These are phyloP conservation scores for Stichopus chloronotus DNA, from an alignment of 35 echinoderm and acorn worm species.

Conservation along the genomic window DNA sequence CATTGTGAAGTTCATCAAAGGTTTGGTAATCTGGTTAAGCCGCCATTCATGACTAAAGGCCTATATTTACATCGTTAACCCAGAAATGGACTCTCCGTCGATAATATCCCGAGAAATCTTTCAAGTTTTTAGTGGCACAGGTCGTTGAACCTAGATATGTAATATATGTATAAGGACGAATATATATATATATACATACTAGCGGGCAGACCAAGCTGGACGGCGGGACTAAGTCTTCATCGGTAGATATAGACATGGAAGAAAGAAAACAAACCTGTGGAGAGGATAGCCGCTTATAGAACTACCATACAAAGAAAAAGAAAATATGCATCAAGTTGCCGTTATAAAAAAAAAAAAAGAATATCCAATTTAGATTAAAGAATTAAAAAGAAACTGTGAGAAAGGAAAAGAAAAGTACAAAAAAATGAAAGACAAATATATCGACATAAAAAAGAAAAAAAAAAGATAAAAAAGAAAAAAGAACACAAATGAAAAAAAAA, in stretches of 20 bases:
- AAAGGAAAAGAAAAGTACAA: background rate
- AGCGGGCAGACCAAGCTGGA: no score
- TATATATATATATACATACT: background rate
- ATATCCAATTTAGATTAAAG: no score
- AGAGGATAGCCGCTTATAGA: no score
- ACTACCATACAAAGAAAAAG: no score
- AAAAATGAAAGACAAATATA: background rate
- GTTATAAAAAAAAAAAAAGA: no score
- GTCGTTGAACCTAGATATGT: constrained; percentile 46
- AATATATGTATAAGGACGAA: background rate
- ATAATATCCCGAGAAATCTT: constrained; percentile 43
- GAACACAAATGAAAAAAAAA: background rate
- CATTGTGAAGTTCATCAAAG: constrained; percentile 37
- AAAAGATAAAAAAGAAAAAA: background rate
- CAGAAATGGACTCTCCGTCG: constrained; percentile 42
- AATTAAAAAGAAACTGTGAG: background rate
- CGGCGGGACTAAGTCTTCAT: no score
- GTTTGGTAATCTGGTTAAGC: constrained; percentile 56
- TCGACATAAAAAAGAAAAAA: background rate
- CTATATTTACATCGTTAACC: constrained; percentile 67
- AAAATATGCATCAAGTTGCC: no score
- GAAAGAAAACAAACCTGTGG: no score
- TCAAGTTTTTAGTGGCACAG: constrained; percentile 12
- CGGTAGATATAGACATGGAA: no score
- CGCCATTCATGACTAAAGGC: constrained; percentile 51